A percentile compares a stretch with the other conserved stretches of the same genome.
Evolutionary conservation across 2,888 invertebrate genomes (phyloP).

Genomic region (Rhodophaea formosa): DNA sequence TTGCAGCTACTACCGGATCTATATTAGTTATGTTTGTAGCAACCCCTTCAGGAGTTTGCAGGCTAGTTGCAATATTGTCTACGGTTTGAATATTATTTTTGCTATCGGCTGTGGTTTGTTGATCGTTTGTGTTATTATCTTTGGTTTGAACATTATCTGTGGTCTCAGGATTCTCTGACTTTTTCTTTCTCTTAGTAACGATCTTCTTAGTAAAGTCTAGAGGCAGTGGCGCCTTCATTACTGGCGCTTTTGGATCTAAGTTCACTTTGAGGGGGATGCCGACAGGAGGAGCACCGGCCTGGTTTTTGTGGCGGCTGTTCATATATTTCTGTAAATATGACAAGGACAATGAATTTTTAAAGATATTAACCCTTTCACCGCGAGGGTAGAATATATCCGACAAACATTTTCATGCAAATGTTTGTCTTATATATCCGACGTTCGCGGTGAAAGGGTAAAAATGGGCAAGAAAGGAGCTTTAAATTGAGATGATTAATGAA

Average conservation of each 20-base stretch:
- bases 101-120: not conserved
- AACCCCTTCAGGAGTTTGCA: not conserved
- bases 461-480: too few relatives aligned
- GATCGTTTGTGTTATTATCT: not conserved
- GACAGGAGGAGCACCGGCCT: slow-evolving; percentile 29
- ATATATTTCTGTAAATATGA: slow-evolving; percentile 31
- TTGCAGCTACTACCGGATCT: not conserved
- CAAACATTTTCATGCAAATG: too few relatives aligned
- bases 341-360: not conserved
- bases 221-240: slow-evolving; percentile 48
- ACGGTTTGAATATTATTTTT: not conserved
- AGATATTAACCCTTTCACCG: too few relatives aligned
- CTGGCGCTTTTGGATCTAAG: slow-evolving; percentile 28
- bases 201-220: slow-evolving; percentile 49
- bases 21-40: not conserved
- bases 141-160: not conserved
- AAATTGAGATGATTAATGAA: too few relatives aligned
- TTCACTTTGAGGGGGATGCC: slow-evolving; percentile 44
- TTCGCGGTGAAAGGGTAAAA: too few relatives aligned
- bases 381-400: too few relatives aligned
- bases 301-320: slow-evolving; percentile 29
- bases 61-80: not conserved
- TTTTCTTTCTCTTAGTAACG: slow-evolving; percentile 21
- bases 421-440: too few relatives aligned
- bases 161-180: not conserved